These are phyloP conservation scores for Dinocampus coccinellae DNA, from an alignment of 2,888 invertebrate genomes.

Conservation along the genomic window DNA sequence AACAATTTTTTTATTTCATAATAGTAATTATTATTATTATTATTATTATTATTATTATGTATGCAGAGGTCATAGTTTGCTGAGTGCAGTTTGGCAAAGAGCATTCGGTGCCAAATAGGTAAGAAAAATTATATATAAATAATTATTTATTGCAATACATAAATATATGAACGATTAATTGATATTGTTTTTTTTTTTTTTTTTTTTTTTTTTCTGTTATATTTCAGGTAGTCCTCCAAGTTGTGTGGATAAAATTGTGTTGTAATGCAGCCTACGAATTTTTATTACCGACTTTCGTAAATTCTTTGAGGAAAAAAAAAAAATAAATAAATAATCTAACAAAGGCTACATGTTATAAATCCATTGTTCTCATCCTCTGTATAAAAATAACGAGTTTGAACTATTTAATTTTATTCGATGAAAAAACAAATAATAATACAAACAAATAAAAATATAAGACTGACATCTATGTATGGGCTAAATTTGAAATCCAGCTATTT, in stretches of 20 bases:
- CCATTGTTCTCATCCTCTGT: conserved; percentile 64
- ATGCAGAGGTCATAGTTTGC: conserved; percentile 58
- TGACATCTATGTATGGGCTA: conserved; percentile 65
- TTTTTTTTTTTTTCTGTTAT: background rate
- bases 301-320: conserved; percentile 35
- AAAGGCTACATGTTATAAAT: conserved; percentile 62
- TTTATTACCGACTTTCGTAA: conserved; percentile 58
- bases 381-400: conserved; percentile 56
- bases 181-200: background rate
- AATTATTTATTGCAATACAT: background rate
- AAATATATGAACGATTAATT: background rate
- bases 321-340: conserved; percentile 50
- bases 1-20: conserved; percentile 60
- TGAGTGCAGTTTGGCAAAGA: conserved; percentile 59
- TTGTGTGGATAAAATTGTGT: conserved; percentile 67
- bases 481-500: conserved; percentile 57
- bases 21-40: conserved; percentile 55
- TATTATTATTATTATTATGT: conserved; percentile 6
- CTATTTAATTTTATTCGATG: conserved; percentile 52
- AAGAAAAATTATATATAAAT: conserved; percentile 27
- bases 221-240: conserved; percentile 65
- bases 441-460: conserved; percentile 57
- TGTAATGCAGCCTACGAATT: conserved; percentile 64
- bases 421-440: conserved; percentile 23
- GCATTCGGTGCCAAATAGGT: conserved; percentile 66